Evolutionary conservation across 2,797 vertebrate genomes (phyloP).

Genomic region (Fistularia commersonii): DNA sequence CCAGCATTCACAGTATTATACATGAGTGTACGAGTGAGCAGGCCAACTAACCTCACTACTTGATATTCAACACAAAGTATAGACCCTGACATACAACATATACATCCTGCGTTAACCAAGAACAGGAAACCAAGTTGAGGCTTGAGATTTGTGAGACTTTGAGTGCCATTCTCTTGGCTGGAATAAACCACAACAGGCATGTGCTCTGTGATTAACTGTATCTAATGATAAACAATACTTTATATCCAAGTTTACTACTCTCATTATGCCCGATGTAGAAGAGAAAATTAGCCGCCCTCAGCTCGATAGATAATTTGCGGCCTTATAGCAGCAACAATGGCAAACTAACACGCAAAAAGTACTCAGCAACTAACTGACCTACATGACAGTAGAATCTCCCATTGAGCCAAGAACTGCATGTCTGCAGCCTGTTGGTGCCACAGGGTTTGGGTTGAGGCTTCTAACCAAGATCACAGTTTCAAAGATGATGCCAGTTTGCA

Average conservation of each 20-base stretch:
- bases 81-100: conserved; percentile 11
- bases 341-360: conserved; percentile 28
- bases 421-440: too few species aligned
- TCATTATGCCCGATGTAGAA: conserved; percentile 21
- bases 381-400: conserved; percentile 29
- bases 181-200: conserved; percentile 5
- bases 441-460: conserved; percentile 18
- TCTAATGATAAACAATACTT: too few species aligned
- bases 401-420: conserved; percentile 23
- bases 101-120: conserved; percentile 16
- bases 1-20: conserved; percentile 22
- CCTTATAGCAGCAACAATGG: conserved; percentile 23
- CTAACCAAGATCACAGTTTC: too few species aligned
- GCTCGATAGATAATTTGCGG: too few species aligned
- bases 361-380: conserved; percentile 39
- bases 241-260: conserved; percentile 7
- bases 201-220: too few species aligned
- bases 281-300: conserved; percentile 8
- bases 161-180: background rate
- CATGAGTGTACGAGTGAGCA: conserved; percentile 22
- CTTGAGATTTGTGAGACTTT: background rate
- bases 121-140: conserved; percentile 8
- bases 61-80: conserved; percentile 21
- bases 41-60: conserved; percentile 13
- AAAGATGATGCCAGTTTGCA: conserved; percentile 34